Base-by-base conservation (phyloP, 2,797 vertebrate genomes). In the Buceros bicornis region DNA sequence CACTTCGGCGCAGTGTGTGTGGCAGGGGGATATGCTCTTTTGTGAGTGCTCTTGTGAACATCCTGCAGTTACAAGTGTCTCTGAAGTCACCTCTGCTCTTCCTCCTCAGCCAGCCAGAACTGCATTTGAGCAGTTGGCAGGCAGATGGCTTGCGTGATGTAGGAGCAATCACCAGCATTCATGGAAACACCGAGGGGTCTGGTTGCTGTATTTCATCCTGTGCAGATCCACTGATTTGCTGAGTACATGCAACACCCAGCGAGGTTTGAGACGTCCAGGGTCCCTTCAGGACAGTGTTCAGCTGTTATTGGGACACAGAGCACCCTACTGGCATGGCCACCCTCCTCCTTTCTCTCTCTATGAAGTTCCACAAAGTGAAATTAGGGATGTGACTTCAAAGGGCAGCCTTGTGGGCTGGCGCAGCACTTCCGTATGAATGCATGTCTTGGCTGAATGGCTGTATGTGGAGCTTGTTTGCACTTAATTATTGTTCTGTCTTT, bases 1-100 rank as follows among this genome's bases (percentile, higher is more conserved):
- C 4, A 5, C 60, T 87, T 37, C 60, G 64, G 57, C 2, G 0
- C 5, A 1, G 10, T 0, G 8, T 8, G 10, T 65, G 26, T 80
- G 20, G 62, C 10, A 13, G 61, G 19, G 20, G 70, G 64, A 20
- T 67, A 62, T 50, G 62, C 86, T 88, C 71, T 26, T 69, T 73
- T 2, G 7, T 77, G 45, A 79, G 26, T 0, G 1, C 47, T 79
- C 65, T 65, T 53, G 51, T 14, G 3, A 73, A 42, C 31, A 45
- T 37, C 43, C 77, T 72, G 53, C 0, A 16, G 84, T 79, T 74
- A 17, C 18, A 42, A 47, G 19, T 50, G 80, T 58, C 76, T 93
- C 82, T 91, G 89, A 87, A 76, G 33, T 53, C 72, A 18, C 29
- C 18, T 3, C 18, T 82, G 13, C 33, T 60, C 40, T 48, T 83